phyloP scores from a whole-genome alignment of 2,113 vertebrate genomes.

The Carassius carassius region DNA sequence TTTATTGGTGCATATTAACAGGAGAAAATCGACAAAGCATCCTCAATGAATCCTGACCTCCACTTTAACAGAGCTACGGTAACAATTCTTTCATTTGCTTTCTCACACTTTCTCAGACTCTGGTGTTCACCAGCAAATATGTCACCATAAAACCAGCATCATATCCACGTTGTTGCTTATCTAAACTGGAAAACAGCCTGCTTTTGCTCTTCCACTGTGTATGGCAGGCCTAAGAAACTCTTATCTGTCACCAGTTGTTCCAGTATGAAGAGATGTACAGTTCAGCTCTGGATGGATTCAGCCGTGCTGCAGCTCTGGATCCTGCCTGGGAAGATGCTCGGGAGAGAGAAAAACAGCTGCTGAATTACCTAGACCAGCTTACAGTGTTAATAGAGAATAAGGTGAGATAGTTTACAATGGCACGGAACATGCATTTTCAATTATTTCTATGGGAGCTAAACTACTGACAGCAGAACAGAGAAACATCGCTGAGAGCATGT shows the following conservation, averaged over 20 bases:
- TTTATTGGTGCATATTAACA: no score
- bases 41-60: slow-evolving; percentile 84
- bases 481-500: neutral
- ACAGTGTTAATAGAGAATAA: slow-evolving; percentile 81
- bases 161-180: neutral
- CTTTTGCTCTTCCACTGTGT: neutral
- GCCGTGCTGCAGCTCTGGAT: slow-evolving; percentile 79
- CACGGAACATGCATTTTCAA: neutral
- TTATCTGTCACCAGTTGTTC: slow-evolving; percentile 71
- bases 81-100: slow-evolving; percentile 40
- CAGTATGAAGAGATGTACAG: slow-evolving; percentile 89
- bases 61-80: slow-evolving; percentile 89
- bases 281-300: slow-evolving; percentile 82
- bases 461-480: neutral
- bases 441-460: neutral
- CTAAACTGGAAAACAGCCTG: neutral
- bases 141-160: neutral
- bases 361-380: slow-evolving; percentile 82
- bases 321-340: slow-evolving; percentile 81
- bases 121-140: neutral
- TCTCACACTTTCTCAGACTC: neutral
- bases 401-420: slow-evolving; percentile 64
- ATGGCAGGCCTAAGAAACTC: neutral
- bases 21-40: slow-evolving; percentile 70
- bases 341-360: slow-evolving; percentile 79